These are phyloP conservation scores for Sarcoramphus papa DNA, from an alignment of 2,797 vertebrate species.

Conservation along the genomic window DNA sequence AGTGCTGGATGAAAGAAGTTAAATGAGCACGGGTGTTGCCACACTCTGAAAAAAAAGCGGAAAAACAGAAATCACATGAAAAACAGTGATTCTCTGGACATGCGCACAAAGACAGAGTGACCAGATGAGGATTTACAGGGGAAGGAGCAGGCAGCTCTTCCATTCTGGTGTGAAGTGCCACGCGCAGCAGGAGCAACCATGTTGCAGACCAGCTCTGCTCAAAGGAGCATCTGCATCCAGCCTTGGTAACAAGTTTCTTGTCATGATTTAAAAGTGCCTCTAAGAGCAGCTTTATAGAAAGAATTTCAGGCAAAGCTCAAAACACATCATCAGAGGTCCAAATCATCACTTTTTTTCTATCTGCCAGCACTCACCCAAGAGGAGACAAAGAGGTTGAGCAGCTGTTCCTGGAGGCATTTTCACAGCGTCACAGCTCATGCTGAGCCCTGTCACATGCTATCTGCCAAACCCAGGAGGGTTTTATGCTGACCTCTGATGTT, in stretches of 20 bases:
- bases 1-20: not conserved
- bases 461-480: not conserved
- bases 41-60: not conserved
- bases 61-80: not conserved
- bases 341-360: not conserved
- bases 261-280: not conserved
- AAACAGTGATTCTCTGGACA: not conserved
- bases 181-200: not conserved
- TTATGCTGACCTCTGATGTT: not conserved
- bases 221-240: not conserved
- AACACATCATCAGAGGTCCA: not conserved
- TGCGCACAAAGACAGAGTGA: not conserved
- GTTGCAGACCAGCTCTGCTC: not conserved
- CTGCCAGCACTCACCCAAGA: not conserved
- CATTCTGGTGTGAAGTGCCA: not conserved
- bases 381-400: not conserved
- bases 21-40: not conserved
- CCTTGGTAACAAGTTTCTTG: not conserved
- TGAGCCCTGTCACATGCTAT: not conserved
- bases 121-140: not conserved
- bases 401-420: not conserved
- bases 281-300: not conserved
- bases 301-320: not conserved
- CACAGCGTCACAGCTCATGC: not conserved
- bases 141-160: fast-evolving